Base-by-base conservation (phyloP, 2,797 vertebrate genomes). In the Lutjanus campechanus region DNA sequence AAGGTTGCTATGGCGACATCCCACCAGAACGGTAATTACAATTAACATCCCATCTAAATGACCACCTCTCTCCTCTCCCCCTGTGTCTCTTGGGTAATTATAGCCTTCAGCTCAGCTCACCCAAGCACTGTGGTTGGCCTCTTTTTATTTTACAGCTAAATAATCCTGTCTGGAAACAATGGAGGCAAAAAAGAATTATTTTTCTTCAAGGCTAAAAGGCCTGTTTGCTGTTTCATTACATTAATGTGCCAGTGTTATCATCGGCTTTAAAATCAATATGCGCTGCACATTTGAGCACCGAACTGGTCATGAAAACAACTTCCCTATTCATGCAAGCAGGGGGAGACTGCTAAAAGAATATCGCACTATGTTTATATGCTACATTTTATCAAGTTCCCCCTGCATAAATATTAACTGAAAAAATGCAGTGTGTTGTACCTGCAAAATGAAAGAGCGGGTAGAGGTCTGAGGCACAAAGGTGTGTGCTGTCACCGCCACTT, bases 41-140 rank as follows among this genome's bases (percentile, higher is more conserved):
- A 93, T 94, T 94, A 93, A 91, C 91, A 90, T 84, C 88, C 89
- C 79, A 86, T 92, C 90, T 91, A 91, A 94, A 93, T 93, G 91
- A 92, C 90, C 92, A 90, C 89, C 86, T 90, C 86, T 91, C 79
- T 82, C 80, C 71, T 82, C 83, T 68, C 81, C 81, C 77, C 62
- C 76, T 77, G 67, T 40, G 29, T 91, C 92, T 93, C 91, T 49
- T 20, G 70, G 88, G 93, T 93, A 93, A 94, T 94, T 92, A 91
- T 41, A 92, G 87, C 88, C 83, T 88, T 90, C 65, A 59, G 86
- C 87, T 90, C 79, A 61, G 88, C 89, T 92, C 89, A 77, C 77
- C 79, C 80, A 76, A 82, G 85, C 85, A 47, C 84, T 69, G 77
- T 69, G 70, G 66, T 87, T 73, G 88, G 84, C 88, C 87, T 86